Base-by-base conservation (phyloP, 2,797 vertebrate genomes). In the Cuniculus paca region DNA sequence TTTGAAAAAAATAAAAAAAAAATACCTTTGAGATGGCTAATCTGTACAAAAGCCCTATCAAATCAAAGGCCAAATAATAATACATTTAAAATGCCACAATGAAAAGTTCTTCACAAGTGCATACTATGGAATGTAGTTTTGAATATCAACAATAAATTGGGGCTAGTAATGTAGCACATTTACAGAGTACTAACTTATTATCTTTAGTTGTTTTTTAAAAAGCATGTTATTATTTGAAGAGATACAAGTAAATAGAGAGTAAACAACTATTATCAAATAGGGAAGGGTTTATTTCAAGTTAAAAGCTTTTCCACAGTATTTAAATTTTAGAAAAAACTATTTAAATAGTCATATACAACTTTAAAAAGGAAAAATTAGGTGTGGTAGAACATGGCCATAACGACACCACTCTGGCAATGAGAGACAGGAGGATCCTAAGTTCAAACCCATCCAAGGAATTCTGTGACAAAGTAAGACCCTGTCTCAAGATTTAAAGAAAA, bases 131-230 rank as follows among this genome's bases (percentile, higher is more conserved):
- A 91, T 82, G 81, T 39, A 79, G 20, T n/a, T 22, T 68, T 72
- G 14, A 45, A 82, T 78, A 77, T 24, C 54, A 58, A 86, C 1
- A 74, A 92, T 45, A 82, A 80, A 87, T 10, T 68, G 31, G 34
- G 8, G 74, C 39, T 84, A 85, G 65, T 26, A 77, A 90, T 14
- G 77, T 26, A 90, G 13, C 31, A 80, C 50, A 86, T 26, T 89
- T 77, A 94, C 85, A 50, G 86, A 82, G 11, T 81, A 90, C 19
- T 72, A 61, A 90, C 68, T 84, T 48, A 20, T 6, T 42, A 82
- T 48, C 12, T 94, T 90, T 74, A 75, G n/a, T 45, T 83, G 75
- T 82, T 94, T 85, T 58, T 92, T 63, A 83, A 70, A 82, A 52
- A 83, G 19, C 19, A 91, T 91, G 56, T 5, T 50, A 81, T 70